phyloP scores from a whole-genome alignment of 2,888 invertebrate species.

The Trilocha varians region DNA sequence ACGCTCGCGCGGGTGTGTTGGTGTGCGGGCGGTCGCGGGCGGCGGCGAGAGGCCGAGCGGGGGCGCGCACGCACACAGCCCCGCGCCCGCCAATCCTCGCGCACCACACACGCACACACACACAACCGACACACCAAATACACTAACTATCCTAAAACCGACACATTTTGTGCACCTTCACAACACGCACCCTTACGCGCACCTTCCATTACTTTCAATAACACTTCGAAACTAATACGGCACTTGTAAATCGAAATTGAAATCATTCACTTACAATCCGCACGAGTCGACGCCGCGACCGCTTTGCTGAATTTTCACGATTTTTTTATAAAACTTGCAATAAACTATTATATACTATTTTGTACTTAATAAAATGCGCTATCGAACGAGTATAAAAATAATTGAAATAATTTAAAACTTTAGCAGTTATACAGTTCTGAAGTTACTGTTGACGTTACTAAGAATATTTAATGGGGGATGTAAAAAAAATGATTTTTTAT shows the following conservation, averaged over 20 bases:
- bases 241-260: conserved; percentile 44
- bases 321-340: conserved; percentile 19
- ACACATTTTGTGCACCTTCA: conserved; percentile 56
- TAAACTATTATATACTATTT: conserved; percentile 12
- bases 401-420: conserved; percentile 12
- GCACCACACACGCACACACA: conserved; percentile 41
- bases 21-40: conserved; percentile 44
- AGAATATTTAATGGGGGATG: conserved; percentile 8
- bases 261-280: conserved; percentile 36
- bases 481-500: conserved; percentile 30
- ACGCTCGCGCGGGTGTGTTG: conserved; percentile 23
- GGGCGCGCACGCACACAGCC: conserved; percentile 45
- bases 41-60: conserved; percentile 52
- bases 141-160: conserved; percentile 47
- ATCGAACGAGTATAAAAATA: conserved; percentile 18
- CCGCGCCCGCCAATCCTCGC: conserved; percentile 51
- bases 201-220: conserved; percentile 18
- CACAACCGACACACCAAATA: conserved; percentile 30
- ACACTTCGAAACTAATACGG: conserved; percentile 12
- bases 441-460: conserved; percentile 16
- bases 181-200: conserved; percentile 46
- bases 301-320: conserved; percentile 29
- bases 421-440: conserved; percentile 9
- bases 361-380: conserved; percentile 25
- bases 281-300: conserved; percentile 16